A percentile compares a stretch with the other conserved stretches of the same genome.
Evolutionary conservation across 2,113 vertebrate species (phyloP).

Genomic region (Hyaena hyaena): DNA sequence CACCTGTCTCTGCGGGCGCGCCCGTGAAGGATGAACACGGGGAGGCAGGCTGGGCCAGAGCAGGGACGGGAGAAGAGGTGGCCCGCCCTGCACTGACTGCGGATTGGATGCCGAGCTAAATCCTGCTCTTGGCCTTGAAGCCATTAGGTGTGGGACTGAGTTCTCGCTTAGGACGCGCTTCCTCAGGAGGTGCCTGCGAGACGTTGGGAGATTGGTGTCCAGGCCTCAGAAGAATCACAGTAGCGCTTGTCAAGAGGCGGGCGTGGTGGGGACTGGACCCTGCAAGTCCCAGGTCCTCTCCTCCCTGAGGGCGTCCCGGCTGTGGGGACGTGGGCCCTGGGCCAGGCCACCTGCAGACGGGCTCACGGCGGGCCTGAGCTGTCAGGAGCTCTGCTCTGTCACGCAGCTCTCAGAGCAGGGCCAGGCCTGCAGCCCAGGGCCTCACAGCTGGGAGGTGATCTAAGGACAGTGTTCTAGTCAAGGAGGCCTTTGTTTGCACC

Average conservation of each 20-base stretch:
- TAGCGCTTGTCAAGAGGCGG: not conserved
- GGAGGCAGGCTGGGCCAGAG: not conserved
- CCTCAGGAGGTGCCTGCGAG: not conserved
- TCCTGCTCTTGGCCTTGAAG: not conserved
- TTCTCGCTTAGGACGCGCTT: not conserved
- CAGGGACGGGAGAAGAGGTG: fast-evolving
- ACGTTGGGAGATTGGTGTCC: not conserved
- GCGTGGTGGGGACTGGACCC: fast-evolving
- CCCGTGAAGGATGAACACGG: fast-evolving
- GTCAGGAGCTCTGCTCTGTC: not conserved
- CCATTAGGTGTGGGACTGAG: not conserved
- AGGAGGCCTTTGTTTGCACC: slow-evolving; percentile 67
- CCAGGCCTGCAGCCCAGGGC: not conserved
- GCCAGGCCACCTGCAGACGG: slow-evolving; percentile 58
- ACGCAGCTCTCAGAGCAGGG: not conserved
- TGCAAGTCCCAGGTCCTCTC: not conserved
- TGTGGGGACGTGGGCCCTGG: not conserved
- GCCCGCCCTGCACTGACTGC: not conserved
- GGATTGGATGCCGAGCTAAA: fast-evolving
- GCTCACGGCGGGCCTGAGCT: not conserved
- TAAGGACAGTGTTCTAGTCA: slow-evolving; percentile 64
- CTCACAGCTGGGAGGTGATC: slow-evolving; percentile 61
- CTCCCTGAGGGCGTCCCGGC: not conserved
- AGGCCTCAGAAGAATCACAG: not conserved
- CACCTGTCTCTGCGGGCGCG: not conserved